Conservation (phyloP, 2,888 invertebrate species). For the Uloborus plumipes region DNA sequence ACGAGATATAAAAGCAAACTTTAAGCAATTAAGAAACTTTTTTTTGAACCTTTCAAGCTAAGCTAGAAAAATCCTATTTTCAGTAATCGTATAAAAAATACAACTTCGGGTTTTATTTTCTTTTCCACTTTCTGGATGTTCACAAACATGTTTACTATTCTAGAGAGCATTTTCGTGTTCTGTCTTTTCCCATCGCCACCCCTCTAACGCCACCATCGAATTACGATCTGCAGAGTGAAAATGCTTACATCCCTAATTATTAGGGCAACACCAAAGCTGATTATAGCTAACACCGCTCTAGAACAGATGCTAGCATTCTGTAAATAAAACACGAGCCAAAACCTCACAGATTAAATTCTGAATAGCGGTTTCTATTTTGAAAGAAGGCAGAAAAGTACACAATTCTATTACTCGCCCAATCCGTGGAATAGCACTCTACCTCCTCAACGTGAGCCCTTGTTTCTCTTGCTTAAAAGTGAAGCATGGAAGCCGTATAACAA, state of each 20-base stretch:
- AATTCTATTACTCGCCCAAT: not conserved
- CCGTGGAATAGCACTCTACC: not conserved
- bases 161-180: not conserved
- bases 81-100: no score
- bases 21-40: no score
- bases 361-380: slow-evolving; percentile 1
- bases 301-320: not conserved
- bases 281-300: not conserved
- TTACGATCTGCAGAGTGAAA: slow-evolving; percentile 10
- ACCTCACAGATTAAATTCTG: not conserved
- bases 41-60: no score
- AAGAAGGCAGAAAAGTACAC: not conserved
- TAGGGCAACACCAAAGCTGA: slow-evolving; percentile 12
- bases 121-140: no score
- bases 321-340: slow-evolving; percentile 11
- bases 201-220: slow-evolving; percentile 9
- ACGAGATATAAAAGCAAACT: no score
- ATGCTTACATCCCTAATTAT: slow-evolving; percentile 13
- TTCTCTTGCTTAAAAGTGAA: not conserved
- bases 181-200: slow-evolving; percentile 6
- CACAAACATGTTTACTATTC: no score
- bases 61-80: no score
- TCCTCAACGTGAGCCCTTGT: not conserved
- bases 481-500: not conserved
- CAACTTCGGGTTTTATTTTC: no score